Evolutionary conservation across 2,797 vertebrate species (phyloP).

Genomic region (Echiichthys vipera): DNA sequence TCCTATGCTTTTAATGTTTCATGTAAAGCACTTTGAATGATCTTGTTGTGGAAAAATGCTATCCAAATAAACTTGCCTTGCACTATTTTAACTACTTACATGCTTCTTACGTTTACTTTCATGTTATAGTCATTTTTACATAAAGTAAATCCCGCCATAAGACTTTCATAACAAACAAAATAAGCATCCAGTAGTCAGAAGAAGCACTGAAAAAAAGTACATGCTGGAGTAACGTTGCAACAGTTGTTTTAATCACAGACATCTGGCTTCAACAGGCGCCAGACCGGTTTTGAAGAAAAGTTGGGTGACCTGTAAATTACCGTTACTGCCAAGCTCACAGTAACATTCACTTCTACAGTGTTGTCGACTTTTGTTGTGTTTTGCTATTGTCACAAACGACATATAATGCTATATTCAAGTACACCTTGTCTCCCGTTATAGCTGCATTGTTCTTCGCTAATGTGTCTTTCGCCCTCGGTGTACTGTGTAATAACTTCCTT

Average conservation of each 20-base stretch:
- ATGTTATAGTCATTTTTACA: not conserved
- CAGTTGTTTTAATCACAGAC: conserved; percentile 36
- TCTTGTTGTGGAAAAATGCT: too few species aligned
- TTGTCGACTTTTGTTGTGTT: not conserved
- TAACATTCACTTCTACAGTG: too few species aligned
- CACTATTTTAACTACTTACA: not conserved
- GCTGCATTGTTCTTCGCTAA: not conserved
- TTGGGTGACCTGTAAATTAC: conserved; percentile 8
- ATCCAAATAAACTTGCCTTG: too few species aligned
- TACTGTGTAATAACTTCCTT: conserved; percentile 55
- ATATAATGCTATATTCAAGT: not conserved
- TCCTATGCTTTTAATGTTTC: too few species aligned
- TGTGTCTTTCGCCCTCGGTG: not conserved
- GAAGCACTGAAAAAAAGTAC: not conserved
- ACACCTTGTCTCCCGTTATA: fast-evolving
- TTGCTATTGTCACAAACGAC: not conserved
- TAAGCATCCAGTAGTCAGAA: not conserved
- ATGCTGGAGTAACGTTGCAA: not conserved
- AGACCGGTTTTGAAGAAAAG: conserved; percentile 18
- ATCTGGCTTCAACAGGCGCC: conserved; percentile 39
- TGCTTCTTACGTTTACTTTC: not conserved
- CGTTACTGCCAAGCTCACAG: not conserved
- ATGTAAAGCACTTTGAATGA: too few species aligned
- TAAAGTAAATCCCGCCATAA: too few species aligned
- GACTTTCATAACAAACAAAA: not conserved